Base-by-base conservation (phyloP, 2,797 vertebrate genomes). In the Cheirogaleus major region DNA sequence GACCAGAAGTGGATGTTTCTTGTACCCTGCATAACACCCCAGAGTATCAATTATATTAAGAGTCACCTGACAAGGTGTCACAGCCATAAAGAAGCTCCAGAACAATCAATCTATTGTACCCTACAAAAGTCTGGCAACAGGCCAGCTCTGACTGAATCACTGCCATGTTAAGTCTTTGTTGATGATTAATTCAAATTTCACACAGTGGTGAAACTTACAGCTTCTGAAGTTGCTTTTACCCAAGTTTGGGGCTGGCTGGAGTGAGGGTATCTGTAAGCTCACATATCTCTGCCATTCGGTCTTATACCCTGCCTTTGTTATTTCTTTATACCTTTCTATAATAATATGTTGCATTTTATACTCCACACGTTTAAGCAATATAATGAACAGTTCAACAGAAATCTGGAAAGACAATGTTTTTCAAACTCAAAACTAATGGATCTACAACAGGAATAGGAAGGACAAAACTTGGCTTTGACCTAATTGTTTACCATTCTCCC, bases 91-190 rank as follows among this genome's bases (percentile, higher is more conserved):
- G 22, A 83, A 35, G 22, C 9, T 88, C 61, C 3, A 55, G 65
- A 25, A 86, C 13, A 83, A 38, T 14, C 13, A 83, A 38, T 14
- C 13, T 41, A 52, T 1, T 57, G 9, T 35, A 87, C 61, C 45
- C 38, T 94, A 89, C 78, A 86, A 96, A 95, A 88, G 75, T 85
- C 43, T 95, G 38, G 27, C 73, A 96, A 89, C 78, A 80, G 23
- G 32, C 27, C 38, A 88, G 9, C 63, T 86, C 25, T 69, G 48
- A 55, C 23, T 83, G 52, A 92, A 57, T 61, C 32, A 38, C 25
- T 95, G 92, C 23, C 2, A 85, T 11, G 7, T 59, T 3, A 5
- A 87, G 35, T 89, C 7, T 93, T 89, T 89, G 48, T 32, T 95
- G 30, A 32, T 35, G 67, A 90, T 92, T 1, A 84, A 22, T 73